Percentiles rank a stretch among this genome's conserved stretches.
Conservation (phyloP, 2,113 vertebrate species). For the Anoura caudifer region DNA sequence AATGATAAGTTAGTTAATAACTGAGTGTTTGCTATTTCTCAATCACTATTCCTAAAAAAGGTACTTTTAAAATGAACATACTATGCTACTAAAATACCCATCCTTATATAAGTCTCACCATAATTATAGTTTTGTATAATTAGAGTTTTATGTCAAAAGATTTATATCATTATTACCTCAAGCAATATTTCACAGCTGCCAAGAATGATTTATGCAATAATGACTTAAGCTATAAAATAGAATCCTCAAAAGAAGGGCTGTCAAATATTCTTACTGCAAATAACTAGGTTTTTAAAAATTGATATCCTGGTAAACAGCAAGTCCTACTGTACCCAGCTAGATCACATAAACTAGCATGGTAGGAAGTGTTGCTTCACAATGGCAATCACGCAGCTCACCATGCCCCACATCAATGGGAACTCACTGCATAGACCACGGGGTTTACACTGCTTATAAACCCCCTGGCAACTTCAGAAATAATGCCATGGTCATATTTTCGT, state of each 20-base stretch:
- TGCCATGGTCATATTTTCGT: background rate
- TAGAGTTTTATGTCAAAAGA: conserved; percentile 79
- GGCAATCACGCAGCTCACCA: background rate
- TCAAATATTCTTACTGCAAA: conserved; percentile 77
- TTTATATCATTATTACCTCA: conserved; percentile 81
- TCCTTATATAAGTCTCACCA: conserved; percentile 56
- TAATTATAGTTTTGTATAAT: conserved; percentile 79
- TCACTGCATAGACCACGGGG: background rate
- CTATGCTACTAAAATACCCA: conserved; percentile 60
- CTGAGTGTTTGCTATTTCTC: background rate
- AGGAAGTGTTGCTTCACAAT: background rate
- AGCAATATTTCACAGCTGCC: conserved; percentile 85
- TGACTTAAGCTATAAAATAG: conserved; percentile 79
- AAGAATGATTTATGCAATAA: conserved; percentile 84
- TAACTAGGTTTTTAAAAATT: conserved; percentile 75
- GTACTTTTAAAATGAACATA: conserved; percentile 14
- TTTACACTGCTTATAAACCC: conserved; percentile 44
- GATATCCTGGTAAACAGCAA: conserved; percentile 73
- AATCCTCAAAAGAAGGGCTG: conserved; percentile 80
- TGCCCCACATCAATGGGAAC: background rate
- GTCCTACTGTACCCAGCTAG: conserved; percentile 33
- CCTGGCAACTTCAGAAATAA: conserved; percentile 49
- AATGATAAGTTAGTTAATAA: background rate
- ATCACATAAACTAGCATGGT: background rate
- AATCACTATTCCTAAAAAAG: background rate